Conservation (phyloP, 2,888 invertebrate species). For the Orthosia gothica region DNA sequence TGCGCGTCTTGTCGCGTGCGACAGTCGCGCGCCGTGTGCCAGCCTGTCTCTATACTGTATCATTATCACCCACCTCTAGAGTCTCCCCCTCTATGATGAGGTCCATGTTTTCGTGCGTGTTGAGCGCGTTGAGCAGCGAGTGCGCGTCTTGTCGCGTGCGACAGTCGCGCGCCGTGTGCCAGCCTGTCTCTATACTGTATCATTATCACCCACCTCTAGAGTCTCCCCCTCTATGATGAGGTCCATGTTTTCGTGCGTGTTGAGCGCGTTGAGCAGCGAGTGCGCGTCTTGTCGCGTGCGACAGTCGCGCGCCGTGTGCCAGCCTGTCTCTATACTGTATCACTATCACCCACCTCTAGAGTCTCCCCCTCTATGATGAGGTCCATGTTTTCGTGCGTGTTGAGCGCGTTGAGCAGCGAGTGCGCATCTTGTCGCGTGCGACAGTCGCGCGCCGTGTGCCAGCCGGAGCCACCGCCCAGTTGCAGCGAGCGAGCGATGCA, state of each 20-base stretch:
- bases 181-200: too few relatives aligned
- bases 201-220: slow-evolving; percentile 47
- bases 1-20: too few relatives aligned
- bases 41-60: too few relatives aligned
- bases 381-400: slow-evolving; percentile 72
- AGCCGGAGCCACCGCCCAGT: slow-evolving; percentile 88
- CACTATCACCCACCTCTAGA: slow-evolving; percentile 77
- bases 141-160: too few relatives aligned
- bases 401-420: slow-evolving; percentile 76
- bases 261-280: slow-evolving; percentile 76
- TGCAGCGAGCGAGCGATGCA: slow-evolving; percentile 99
- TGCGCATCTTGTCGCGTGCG: slow-evolving; percentile 78
- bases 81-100: slow-evolving; percentile 48
- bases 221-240: slow-evolving; percentile 67
- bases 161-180: too few relatives aligned
- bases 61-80: slow-evolving; percentile 51
- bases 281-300: slow-evolving; percentile 67
- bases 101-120: too few relatives aligned
- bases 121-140: too few relatives aligned
- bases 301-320: too few relatives aligned
- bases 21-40: too few relatives aligned
- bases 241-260: slow-evolving; percentile 72
- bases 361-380: slow-evolving; percentile 89
- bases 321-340: too few relatives aligned
- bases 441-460: slow-evolving; percentile 78